Conservation (phyloP, 1,140 invertebrate genomes). For the Bombus superbus region DNA sequence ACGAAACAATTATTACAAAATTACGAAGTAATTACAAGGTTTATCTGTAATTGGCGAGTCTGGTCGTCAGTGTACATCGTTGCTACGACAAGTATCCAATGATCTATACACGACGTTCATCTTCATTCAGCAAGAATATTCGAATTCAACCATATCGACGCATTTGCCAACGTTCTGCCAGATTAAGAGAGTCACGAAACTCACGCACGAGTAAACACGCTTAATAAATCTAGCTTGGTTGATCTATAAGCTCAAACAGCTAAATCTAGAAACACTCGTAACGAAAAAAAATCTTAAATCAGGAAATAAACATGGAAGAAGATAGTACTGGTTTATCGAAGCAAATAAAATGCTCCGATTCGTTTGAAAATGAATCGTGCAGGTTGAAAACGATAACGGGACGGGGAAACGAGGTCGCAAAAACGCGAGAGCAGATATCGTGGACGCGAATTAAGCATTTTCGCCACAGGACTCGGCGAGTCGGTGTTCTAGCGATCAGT, state of each 20-base stretch:
- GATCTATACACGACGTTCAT: too few species aligned
- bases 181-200: background rate
- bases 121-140: too few species aligned
- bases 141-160: background rate
- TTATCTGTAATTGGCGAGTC: too few species aligned
- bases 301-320: background rate
- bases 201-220: background rate
- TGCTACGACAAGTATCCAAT: too few species aligned
- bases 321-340: background rate
- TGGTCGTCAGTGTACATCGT: too few species aligned
- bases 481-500: background rate
- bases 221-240: background rate
- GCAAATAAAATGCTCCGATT: background rate
- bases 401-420: background rate
- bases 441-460: conserved; percentile 3
- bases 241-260: background rate
- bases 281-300: background rate
- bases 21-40: too few species aligned
- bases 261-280: background rate
- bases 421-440: background rate
- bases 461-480: background rate
- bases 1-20: too few species aligned
- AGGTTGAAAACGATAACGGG: background rate
- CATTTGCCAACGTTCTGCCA: background rate
- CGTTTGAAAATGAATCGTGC: background rate